Percentiles rank a stretch among this genome's conserved stretches.
Conservation (phyloP, 2,113 vertebrate genomes). For the Nothocercus julius region DNA sequence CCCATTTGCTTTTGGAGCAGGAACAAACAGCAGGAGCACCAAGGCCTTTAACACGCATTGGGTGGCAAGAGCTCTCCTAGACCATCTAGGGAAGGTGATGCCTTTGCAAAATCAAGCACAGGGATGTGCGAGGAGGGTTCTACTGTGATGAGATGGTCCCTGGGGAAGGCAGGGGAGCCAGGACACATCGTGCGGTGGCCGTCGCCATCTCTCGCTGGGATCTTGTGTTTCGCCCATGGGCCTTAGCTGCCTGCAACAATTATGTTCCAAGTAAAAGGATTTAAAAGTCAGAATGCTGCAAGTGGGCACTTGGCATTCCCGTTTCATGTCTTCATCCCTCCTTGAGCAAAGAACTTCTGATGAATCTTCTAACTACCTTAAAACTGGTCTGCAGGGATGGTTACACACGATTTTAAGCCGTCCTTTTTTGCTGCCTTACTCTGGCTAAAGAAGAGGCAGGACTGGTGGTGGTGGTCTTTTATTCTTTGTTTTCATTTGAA, state of each 20-base stretch:
- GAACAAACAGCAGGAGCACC: not conserved
- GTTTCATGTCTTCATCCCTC: accelerated
- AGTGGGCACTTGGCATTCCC: accelerated
- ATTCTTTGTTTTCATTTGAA: not conserved
- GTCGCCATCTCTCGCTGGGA: not conserved
- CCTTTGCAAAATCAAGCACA: not conserved
- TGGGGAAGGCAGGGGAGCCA: accelerated
- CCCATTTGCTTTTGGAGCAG: not conserved
- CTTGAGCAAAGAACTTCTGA: accelerated
- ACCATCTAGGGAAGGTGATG: not conserved
- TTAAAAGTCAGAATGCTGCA: accelerated
- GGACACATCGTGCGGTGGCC: accelerated
- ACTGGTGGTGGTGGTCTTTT: accelerated
- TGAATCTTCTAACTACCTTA: not conserved
- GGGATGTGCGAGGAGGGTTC: not conserved
- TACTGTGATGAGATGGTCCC: not conserved
- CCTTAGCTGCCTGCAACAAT: accelerated
- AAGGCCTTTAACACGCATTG: not conserved
- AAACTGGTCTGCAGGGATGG: not conserved
- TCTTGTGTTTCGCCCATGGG: accelerated
- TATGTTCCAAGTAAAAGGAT: accelerated
- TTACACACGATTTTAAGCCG: accelerated
- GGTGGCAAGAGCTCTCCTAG: not conserved
- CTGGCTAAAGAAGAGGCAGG: not conserved
- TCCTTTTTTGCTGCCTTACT: not conserved